Percentiles rank a stretch among this genome's conserved stretches.
These are phyloP conservation scores for Nasonia giraulti DNA, from an alignment of 1,140 invertebrate species.

Conservation along the genomic window DNA sequence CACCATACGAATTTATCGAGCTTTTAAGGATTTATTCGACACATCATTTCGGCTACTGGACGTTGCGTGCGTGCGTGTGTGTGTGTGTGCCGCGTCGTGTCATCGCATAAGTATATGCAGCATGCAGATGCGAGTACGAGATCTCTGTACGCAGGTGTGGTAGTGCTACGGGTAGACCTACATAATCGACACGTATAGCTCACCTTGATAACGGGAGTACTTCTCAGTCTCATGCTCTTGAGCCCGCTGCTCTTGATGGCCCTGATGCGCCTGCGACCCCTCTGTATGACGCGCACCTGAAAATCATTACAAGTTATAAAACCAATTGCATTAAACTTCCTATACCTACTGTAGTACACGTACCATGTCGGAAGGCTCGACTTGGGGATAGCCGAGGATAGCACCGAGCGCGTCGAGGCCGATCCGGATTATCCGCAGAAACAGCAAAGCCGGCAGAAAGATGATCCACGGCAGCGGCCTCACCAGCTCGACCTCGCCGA, in stretches of 20 bases:
- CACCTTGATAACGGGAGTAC: slow-evolving; percentile 20
- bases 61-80: no score
- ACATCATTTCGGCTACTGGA: slow-evolving; percentile 40
- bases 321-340: no score
- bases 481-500: slow-evolving; percentile 67
- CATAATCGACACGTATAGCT: not conserved
- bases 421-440: slow-evolving; percentile 70
- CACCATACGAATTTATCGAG: slow-evolving; percentile 46
- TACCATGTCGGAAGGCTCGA: slow-evolving; percentile 75
- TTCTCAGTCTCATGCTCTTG: slow-evolving; percentile 62
- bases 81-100: not conserved
- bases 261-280: slow-evolving; percentile 71
- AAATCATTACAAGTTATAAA: not conserved
- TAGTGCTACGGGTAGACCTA: not conserved
- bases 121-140: not conserved
- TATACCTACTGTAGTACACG: slow-evolving; percentile 8
- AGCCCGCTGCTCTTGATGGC: slow-evolving; percentile 73
- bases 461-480: slow-evolving; percentile 77
- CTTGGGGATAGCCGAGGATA: slow-evolving; percentile 70
- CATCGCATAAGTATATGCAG: slow-evolving; percentile 1
- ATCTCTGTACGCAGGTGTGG: no score
- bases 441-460: slow-evolving; percentile 73
- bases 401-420: slow-evolving; percentile 70
- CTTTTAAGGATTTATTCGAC: slow-evolving; percentile 44
- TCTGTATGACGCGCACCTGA: slow-evolving; percentile 74